Evolutionary conservation across 2,888 invertebrate genomes (phyloP).

Genomic region (Melanostoma scalare): DNA sequence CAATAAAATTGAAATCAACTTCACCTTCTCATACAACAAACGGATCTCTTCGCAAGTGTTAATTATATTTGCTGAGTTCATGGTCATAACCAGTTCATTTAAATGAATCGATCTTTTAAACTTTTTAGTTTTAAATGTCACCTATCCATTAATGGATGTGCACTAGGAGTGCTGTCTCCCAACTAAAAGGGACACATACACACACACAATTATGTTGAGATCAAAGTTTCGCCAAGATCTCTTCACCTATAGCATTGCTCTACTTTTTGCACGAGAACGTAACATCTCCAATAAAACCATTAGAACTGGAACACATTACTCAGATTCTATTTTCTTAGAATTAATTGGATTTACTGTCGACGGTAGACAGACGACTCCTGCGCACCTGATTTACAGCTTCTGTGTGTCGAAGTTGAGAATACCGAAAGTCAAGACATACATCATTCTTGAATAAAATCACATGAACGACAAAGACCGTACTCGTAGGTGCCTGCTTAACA

Average conservation of each 20-base stretch:
- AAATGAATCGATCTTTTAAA: slow-evolving; percentile 38
- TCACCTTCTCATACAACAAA: slow-evolving; percentile 1
- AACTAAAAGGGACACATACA: slow-evolving; percentile 47
- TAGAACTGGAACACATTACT: slow-evolving; percentile 58
- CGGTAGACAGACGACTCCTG: slow-evolving; percentile 51
- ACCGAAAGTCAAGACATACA: slow-evolving; percentile 68
- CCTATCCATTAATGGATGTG: slow-evolving; percentile 48
- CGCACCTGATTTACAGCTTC: slow-evolving; percentile 55
- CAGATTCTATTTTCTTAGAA: slow-evolving; percentile 37
- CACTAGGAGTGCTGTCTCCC: slow-evolving; percentile 55
- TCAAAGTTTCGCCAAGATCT: not conserved
- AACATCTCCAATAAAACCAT: slow-evolving; percentile 57
- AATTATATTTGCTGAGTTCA: slow-evolving; percentile 53
- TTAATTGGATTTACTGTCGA: slow-evolving; percentile 50
- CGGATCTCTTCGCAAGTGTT: slow-evolving; percentile 53
- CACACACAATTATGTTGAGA: not conserved
- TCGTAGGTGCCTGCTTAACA: slow-evolving; percentile 17
- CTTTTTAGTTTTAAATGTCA: slow-evolving; percentile 51
- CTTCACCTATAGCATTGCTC: slow-evolving; percentile 43
- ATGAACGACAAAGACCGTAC: slow-evolving; percentile 48
- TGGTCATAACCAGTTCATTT: slow-evolving; percentile 43
- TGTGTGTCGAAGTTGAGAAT: slow-evolving; percentile 59
- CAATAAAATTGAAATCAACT: not conserved
- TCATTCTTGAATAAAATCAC: slow-evolving; percentile 43
- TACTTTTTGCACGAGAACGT: slow-evolving; percentile 44